phyloP scores from a whole-genome alignment of 2,113 vertebrate species.

The Heterotilapia buettikoferi region DNA sequence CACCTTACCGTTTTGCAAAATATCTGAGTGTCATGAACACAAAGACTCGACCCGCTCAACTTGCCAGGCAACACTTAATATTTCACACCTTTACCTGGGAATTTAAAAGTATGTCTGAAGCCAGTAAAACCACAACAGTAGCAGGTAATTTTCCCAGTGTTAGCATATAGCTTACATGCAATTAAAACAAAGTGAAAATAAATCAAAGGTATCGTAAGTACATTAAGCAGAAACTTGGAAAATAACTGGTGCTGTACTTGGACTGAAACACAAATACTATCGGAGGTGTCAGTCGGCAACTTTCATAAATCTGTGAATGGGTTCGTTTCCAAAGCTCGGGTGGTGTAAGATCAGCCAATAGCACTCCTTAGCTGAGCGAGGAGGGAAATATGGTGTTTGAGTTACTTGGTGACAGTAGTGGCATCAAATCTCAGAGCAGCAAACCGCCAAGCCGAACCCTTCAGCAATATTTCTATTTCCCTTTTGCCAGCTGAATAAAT shows the following conservation, averaged over 20 bases:
- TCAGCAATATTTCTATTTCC: background rate
- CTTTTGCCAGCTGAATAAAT: slow-evolving; percentile 37
- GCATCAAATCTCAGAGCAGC: slow-evolving; percentile 5
- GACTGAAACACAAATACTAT: background rate
- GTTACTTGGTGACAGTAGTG: slow-evolving; percentile 29
- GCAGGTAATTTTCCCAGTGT: background rate
- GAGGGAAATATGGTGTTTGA: slow-evolving; percentile 23
- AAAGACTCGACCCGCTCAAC: background rate
- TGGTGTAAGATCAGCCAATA: background rate
- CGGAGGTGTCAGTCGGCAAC: background rate
- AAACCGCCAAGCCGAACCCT: slow-evolving; percentile 24
- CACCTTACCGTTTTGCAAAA: background rate
- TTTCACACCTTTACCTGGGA: background rate
- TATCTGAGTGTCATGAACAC: background rate
- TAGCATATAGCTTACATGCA: background rate
- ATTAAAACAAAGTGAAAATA: background rate
- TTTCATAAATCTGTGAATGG: background rate
- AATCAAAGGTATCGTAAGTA: accelerated
- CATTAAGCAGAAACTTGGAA: background rate
- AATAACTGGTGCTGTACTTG: background rate
- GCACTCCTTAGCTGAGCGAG: background rate
- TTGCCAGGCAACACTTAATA: background rate
- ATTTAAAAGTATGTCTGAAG: background rate
- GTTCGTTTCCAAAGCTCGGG: background rate
- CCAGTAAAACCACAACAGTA: background rate